phyloP scores from a whole-genome alignment of 2,113 vertebrate genomes.

The Isichthys henryi region DNA sequence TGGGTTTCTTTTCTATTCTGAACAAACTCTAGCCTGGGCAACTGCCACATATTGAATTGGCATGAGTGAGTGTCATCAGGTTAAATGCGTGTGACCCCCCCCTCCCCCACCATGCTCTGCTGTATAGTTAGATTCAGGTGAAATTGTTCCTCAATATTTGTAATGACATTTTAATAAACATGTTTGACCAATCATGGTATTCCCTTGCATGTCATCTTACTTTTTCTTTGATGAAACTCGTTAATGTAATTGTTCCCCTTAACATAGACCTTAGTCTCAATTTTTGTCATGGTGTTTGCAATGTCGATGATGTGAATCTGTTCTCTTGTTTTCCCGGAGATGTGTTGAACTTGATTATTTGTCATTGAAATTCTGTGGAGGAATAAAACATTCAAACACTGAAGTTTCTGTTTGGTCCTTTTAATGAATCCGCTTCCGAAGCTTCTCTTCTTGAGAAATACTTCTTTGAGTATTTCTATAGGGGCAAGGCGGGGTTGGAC shows the following conservation, averaged over 20 bases:
- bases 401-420: background rate
- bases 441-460: background rate
- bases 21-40: background rate
- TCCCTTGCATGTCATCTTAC: background rate
- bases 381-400: constrained; percentile 43
- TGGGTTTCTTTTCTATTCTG: background rate
- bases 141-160: background rate
- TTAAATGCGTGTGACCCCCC: background rate
- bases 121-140: background rate
- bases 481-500: background rate
- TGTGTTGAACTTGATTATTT: constrained; percentile 52
- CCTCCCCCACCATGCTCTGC: background rate
- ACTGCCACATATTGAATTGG: background rate
- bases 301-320: constrained; percentile 55
- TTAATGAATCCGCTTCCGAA: background rate
- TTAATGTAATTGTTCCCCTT: constrained; percentile 21
- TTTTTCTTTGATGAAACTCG: background rate
- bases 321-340: constrained; percentile 41
- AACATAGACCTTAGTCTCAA: constrained; percentile 21
- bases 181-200: background rate
- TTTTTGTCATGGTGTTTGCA: constrained; percentile 53
- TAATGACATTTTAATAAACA: background rate
- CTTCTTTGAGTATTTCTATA: background rate
- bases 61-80: background rate
- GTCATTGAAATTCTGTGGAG: constrained; percentile 32